phyloP scores from a whole-genome alignment of 2,113 vertebrate genomes.

The Acrocephalus arundinaceus region DNA sequence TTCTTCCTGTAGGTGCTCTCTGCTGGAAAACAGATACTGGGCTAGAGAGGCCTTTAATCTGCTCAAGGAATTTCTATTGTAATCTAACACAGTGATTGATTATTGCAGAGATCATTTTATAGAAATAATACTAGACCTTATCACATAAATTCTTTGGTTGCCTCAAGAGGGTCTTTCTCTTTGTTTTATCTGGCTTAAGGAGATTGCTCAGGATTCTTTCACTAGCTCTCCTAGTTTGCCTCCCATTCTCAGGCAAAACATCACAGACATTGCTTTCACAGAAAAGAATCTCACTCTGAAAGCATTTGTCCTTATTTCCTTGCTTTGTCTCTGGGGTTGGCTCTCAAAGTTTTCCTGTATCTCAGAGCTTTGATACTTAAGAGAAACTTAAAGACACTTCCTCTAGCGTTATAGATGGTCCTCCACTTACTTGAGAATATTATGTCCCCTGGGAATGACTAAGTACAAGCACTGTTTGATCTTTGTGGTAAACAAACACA shows the following conservation, averaged over 20 bases:
- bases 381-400: not conserved
- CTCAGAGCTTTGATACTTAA: slow-evolving; percentile 1
- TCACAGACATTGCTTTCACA: not conserved
- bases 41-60: not conserved
- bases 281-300: not conserved
- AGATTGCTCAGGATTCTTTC: not conserved
- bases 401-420: not conserved
- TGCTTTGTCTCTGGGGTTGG: not conserved
- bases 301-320: not conserved
- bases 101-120: not conserved
- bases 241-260: not conserved
- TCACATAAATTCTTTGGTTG: not conserved
- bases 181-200: not conserved
- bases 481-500: not conserved
- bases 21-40: not conserved
- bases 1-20: not conserved
- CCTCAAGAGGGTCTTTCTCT: not conserved
- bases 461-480: not conserved
- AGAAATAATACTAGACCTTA: not conserved
- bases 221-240: not conserved
- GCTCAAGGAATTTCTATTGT: not conserved
- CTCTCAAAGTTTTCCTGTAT: not conserved
- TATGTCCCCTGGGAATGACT: not conserved
- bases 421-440: not conserved
- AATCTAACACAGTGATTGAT: not conserved